A percentile compares a stretch with the other conserved stretches of the same genome.
These are phyloP conservation scores for Larimichthys crocea DNA, from an alignment of 2,113 vertebrate species.

Conservation along the genomic window DNA sequence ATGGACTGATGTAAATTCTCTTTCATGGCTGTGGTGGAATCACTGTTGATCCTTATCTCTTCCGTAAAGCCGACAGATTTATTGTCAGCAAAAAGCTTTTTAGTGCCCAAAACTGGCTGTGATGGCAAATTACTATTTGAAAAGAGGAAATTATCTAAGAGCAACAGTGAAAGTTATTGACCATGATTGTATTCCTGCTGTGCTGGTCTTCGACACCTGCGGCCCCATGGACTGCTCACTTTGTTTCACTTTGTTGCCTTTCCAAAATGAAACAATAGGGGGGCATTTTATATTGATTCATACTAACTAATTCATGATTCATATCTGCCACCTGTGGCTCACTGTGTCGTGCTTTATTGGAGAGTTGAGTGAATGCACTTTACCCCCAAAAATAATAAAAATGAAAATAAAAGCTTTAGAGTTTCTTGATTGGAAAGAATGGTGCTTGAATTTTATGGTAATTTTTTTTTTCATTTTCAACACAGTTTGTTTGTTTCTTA, in stretches of 20 bases:
- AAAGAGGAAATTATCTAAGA: conserved; percentile 60
- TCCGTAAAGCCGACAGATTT: conserved; percentile 48
- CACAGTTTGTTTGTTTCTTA: background rate
- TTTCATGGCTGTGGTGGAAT: conserved; percentile 45
- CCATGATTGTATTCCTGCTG: conserved; percentile 69
- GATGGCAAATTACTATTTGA: conserved; percentile 56
- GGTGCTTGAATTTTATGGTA: conserved; percentile 10
- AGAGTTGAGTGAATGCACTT: conserved; percentile 38
- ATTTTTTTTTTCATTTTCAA: background rate
- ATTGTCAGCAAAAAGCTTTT: conserved; percentile 57
- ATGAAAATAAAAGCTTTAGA: conserved; percentile 37
- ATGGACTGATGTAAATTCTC: conserved; percentile 65
- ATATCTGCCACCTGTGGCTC: conserved; percentile 76
- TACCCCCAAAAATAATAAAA: conserved; percentile 1
- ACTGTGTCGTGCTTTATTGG: conserved; percentile 43
- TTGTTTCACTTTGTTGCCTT: conserved; percentile 68
- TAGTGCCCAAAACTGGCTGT: conserved; percentile 48
- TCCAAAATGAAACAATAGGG: conserved; percentile 62
- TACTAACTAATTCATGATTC: conserved; percentile 75
- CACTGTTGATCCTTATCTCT: conserved; percentile 60
- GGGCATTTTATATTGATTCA: conserved; percentile 73
- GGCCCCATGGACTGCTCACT: conserved; percentile 60
- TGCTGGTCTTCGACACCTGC: conserved; percentile 67
- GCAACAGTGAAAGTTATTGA: conserved; percentile 58
- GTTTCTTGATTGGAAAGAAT: background rate